These are phyloP conservation scores for Paralinhomoeus sp. DNA, from an alignment of 2,888 invertebrate genomes.

Conservation along the genomic window DNA sequence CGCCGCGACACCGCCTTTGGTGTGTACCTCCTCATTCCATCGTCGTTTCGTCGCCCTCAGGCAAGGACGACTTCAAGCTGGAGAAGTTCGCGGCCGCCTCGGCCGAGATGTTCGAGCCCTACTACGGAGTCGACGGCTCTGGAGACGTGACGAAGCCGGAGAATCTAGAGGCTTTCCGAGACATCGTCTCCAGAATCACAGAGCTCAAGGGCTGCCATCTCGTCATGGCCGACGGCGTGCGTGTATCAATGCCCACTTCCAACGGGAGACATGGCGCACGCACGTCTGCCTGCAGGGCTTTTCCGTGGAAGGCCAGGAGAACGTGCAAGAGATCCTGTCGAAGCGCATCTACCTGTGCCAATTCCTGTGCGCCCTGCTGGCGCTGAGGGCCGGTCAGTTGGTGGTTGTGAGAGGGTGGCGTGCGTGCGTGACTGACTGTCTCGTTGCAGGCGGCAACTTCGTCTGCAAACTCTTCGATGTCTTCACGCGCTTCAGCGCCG, in stretches of 20 bases:
- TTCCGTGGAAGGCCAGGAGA: constrained; percentile 78
- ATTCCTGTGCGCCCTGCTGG: constrained; percentile 62
- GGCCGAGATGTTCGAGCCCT: constrained; percentile 64
- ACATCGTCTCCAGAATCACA: constrained; percentile 11
- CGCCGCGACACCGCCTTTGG: too few relatives aligned
- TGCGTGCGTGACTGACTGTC: too few relatives aligned
- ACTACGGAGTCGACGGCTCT: constrained; percentile 59
- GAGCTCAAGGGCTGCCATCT: constrained; percentile 56
- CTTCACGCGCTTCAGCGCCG: constrained; percentile 76
- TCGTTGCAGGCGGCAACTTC: constrained; percentile 53
- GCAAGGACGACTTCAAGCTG: constrained; percentile 31
- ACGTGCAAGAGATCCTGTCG: constrained; percentile 78
- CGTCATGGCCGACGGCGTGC: constrained; percentile 87
- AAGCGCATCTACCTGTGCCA: constrained; percentile 84
- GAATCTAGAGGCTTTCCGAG: constrained; percentile 40
- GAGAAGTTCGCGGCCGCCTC: constrained; percentile 64
- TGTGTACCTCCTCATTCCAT: too few relatives aligned
- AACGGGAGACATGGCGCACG: too few relatives aligned
- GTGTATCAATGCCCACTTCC: too few relatives aligned
- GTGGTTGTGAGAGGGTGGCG: too few relatives aligned
- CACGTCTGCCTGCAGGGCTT: constrained; percentile 45
- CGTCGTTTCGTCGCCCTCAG: constrained; percentile 4
- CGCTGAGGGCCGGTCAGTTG: constrained; percentile 38
- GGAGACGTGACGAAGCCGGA: constrained; percentile 65
- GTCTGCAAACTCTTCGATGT: constrained; percentile 87